Conservation (phyloP, 2,797 vertebrate species). For the Alauda arvensis region DNA sequence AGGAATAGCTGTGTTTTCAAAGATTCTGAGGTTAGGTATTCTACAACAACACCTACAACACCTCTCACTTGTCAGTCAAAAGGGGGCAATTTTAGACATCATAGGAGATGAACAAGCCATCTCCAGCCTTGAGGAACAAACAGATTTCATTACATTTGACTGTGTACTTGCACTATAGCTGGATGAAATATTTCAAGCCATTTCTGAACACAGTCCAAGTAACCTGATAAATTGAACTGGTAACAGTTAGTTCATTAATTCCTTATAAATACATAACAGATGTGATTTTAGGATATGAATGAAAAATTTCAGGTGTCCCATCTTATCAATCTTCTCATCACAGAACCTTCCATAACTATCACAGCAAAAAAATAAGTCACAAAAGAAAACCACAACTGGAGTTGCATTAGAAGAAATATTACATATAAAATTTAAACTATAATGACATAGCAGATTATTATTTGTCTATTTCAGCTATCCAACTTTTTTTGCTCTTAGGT, state of each 20-base stretch:
- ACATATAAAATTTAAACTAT: background rate
- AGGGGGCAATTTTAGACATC: background rate
- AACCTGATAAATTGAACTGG: constrained; percentile 16
- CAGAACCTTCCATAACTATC: constrained; percentile 19
- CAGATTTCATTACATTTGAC: background rate
- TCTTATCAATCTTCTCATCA: constrained; percentile 37
- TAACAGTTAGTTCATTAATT: constrained; percentile 55
- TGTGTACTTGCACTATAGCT: background rate
- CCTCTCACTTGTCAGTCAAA: background rate
- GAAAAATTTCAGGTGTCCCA: background rate
- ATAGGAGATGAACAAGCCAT: constrained; percentile 1
- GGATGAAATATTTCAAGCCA: constrained; percentile 27
- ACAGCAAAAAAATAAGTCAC: constrained; percentile 39
- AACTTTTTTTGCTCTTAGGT: background rate
- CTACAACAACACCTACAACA: background rate
- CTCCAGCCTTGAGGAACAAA: background rate
- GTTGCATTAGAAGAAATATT: background rate
- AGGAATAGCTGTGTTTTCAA: background rate
- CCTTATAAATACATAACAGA: constrained; percentile 26
- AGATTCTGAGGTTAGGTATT: background rate
- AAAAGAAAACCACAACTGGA: constrained; percentile 2
- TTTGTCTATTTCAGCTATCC: background rate
- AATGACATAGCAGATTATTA: background rate
- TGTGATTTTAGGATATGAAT: constrained; percentile 32
- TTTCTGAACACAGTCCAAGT: constrained; percentile 8